Evolutionary conservation across 2,888 invertebrate species (phyloP).

Genomic region (Platycheirus albimanus): DNA sequence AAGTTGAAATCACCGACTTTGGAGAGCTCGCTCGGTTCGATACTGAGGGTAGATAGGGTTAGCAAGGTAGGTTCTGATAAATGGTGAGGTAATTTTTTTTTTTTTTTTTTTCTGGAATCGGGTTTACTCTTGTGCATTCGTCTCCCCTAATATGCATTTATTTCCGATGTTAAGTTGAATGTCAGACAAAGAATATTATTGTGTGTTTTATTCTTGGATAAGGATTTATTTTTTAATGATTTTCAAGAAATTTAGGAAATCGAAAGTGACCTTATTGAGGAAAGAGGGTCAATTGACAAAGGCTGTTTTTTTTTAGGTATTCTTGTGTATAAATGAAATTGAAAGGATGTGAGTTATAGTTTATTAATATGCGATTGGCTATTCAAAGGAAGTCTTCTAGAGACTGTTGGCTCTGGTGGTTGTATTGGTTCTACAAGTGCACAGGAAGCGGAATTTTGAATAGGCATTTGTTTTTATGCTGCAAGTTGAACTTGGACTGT

Average conservation of each 20-base stretch:
- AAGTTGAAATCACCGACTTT: slow-evolving; percentile 56
- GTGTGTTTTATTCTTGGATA: slow-evolving; percentile 41
- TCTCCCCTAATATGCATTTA: slow-evolving; percentile 54
- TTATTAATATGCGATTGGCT: not conserved
- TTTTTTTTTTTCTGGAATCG: too few species aligned
- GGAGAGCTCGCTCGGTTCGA: slow-evolving; percentile 28
- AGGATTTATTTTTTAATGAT: slow-evolving; percentile 29
- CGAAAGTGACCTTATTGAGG: slow-evolving; percentile 38
- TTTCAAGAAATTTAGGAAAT: slow-evolving; percentile 44
- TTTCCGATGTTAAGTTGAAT: slow-evolving; percentile 46
- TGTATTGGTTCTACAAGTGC: not conserved
- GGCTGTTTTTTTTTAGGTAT: not conserved
- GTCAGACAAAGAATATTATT: slow-evolving; percentile 57
- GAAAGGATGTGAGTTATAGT: slow-evolving; percentile 20
- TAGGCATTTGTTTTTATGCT: too few species aligned
- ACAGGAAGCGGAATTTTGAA: not conserved
- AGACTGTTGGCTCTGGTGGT: not conserved
- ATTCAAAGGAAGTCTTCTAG: not conserved
- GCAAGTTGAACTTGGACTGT: too few species aligned
- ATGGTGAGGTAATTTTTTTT: slow-evolving; percentile 15
- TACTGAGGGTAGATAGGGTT: slow-evolving; percentile 63
- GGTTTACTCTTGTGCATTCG: slow-evolving; percentile 31
- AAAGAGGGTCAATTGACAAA: slow-evolving; percentile 25
- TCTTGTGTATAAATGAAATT: not conserved
- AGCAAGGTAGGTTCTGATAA: not conserved